A percentile compares a stretch with the other conserved stretches of the same genome.
Evolutionary conservation across 2,113 vertebrate species (phyloP).

Genomic region (Elephas maximus): DNA sequence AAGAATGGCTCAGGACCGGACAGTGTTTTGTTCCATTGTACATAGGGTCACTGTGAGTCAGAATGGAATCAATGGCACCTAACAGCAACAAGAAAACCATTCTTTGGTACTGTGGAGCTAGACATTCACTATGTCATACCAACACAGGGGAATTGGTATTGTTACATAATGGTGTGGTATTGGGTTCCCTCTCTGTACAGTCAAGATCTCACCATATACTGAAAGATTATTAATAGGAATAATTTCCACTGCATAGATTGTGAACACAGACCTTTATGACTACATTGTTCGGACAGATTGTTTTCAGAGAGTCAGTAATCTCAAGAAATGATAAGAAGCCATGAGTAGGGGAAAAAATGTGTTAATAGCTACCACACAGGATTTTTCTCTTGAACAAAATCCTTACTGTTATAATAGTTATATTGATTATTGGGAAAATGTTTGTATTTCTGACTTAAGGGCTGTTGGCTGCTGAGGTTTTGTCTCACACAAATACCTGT

Average conservation of each 20-base stretch:
- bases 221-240: conserved; percentile 35
- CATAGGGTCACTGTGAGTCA: too few relatives aligned
- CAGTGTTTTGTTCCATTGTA: too few relatives aligned
- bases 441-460: conserved; percentile 9
- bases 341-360: background rate
- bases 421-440: background rate
- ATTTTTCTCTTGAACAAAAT: conserved; percentile 39
- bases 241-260: background rate
- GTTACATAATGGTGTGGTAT: background rate
- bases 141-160: background rate
- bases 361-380: background rate
- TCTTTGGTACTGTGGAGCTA: background rate
- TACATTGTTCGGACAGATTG: background rate
- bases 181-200: background rate
- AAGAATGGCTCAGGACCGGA: too few relatives aligned
- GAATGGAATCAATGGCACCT: too few relatives aligned
- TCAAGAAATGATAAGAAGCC: background rate
- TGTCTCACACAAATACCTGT: background rate
- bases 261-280: background rate
- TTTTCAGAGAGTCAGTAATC: background rate
- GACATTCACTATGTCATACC: background rate
- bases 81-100: too few relatives aligned
- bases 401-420: background rate
- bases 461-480: background rate
- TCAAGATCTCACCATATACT: background rate